Conservation (phyloP, 23 tunicate species). For the Botrylloides violaceus region DNA sequence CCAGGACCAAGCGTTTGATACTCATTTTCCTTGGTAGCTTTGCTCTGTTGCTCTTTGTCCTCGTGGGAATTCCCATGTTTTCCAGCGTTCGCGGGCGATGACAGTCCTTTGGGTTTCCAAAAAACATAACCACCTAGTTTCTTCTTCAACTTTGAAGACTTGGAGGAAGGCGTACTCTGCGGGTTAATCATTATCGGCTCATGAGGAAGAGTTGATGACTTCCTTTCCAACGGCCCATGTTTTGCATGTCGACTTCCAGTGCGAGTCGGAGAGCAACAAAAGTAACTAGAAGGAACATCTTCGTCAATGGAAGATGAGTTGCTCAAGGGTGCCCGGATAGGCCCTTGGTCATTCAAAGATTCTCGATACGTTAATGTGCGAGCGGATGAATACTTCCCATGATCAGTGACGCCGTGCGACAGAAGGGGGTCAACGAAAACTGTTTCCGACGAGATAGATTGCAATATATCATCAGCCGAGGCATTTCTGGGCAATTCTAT, state of each 20-base stretch:
- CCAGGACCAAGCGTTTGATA: constrained; percentile 7
- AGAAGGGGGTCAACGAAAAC: not conserved
- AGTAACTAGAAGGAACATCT: constrained; percentile 15
- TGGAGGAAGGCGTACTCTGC: not conserved
- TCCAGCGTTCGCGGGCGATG: not conserved
- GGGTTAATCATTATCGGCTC: not conserved
- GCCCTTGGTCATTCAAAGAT: no score
- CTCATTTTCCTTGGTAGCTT: constrained; percentile 4
- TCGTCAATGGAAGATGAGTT: constrained; percentile 48
- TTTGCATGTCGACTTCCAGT: constrained; percentile 1
- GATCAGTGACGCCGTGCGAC: not conserved
- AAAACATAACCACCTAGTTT: constrained; percentile 47
- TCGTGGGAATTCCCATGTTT: not conserved
- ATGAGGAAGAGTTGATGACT: constrained; percentile 16
- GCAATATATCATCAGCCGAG: not conserved
- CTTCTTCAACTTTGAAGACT: constrained; percentile 31
- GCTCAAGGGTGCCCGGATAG: constrained; percentile 24
- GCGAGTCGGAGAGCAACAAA: constrained; percentile 59
- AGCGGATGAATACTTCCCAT: not conserved
- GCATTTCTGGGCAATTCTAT: not conserved
- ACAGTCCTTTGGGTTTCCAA: constrained; percentile 38
- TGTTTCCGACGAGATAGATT: not conserved
- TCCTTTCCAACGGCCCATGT: not conserved
- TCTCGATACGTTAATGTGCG: not conserved
- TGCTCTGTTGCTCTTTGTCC: not conserved